These are phyloP conservation scores for Zosterops borbonicus DNA, from an alignment of 2,113 vertebrate genomes.

Conservation along the genomic window DNA sequence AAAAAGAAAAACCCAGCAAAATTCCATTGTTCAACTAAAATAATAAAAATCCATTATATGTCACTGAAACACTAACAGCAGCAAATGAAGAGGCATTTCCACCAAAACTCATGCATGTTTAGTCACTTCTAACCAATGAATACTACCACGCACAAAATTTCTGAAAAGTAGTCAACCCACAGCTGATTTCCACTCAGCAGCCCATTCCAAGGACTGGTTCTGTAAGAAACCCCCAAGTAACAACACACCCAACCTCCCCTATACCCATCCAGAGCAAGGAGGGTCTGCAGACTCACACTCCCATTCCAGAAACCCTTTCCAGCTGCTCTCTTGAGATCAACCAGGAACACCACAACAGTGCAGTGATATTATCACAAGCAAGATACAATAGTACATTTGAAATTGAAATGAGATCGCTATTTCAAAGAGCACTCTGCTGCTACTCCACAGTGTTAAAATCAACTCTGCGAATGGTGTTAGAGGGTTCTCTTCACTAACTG, in stretches of 20 bases:
- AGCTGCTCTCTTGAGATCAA: neutral
- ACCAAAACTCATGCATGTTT: neutral
- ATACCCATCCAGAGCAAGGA: fast-evolving
- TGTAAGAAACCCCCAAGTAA: neutral
- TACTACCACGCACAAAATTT: neutral
- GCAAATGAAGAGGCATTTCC: neutral
- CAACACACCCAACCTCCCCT: neutral
- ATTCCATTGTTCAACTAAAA: neutral
- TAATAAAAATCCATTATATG: neutral
- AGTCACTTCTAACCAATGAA: neutral
- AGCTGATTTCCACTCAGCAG: neutral
- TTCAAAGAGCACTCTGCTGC: neutral
- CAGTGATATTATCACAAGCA: neutral
- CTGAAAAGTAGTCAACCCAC: neutral
- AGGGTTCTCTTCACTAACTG: neutral
- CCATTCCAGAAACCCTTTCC: neutral
- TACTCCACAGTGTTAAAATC: neutral
- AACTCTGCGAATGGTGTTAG: neutral
- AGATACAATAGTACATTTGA: neutral
- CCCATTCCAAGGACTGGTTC: neutral
- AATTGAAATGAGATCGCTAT: neutral
- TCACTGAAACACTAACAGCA: neutral
- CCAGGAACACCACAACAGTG: neutral
- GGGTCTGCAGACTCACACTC: neutral
- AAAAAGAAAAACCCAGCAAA: neutral